These are phyloP conservation scores for Botia almorhae DNA, from an alignment of 2,797 vertebrate genomes.

Conservation along the genomic window DNA sequence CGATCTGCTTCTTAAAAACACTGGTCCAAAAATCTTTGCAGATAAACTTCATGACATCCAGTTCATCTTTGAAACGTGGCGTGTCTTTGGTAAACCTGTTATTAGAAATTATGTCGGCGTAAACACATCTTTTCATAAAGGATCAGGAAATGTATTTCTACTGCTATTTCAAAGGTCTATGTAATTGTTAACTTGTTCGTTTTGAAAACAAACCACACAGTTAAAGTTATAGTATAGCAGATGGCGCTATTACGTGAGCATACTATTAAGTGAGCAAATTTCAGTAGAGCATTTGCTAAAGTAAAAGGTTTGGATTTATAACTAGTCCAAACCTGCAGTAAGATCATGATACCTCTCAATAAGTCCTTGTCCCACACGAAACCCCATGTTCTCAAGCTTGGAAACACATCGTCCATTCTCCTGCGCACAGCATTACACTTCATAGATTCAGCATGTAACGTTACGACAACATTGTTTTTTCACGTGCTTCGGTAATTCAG, in stretches of 20 bases:
- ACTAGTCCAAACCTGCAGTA: background rate
- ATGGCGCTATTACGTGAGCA: no score
- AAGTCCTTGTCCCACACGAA: slow-evolving; percentile 92
- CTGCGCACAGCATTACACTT: slow-evolving; percentile 66
- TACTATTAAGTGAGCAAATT: no score
- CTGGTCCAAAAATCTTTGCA: slow-evolving; percentile 98
- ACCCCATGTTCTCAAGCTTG: slow-evolving; percentile 93
- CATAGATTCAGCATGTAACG: background rate
- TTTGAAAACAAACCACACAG: background rate
- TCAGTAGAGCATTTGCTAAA: background rate
- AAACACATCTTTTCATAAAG: background rate
- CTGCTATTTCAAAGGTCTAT: background rate
- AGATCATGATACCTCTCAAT: slow-evolving; percentile 84
- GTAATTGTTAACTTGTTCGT: background rate
- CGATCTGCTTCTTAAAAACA: slow-evolving; percentile 95
- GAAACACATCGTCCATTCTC: slow-evolving; percentile 91
- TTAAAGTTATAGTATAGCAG: background rate
- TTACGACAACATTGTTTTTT: background rate
- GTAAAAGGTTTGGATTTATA: background rate
- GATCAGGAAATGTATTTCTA: background rate
- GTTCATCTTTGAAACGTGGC: slow-evolving; percentile 93
- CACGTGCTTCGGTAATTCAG: no score
- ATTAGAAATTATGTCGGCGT: slow-evolving; percentile 33
- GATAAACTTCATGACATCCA: slow-evolving; percentile 97
- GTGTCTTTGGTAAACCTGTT: slow-evolving; percentile 93